Evolutionary conservation across 2,888 invertebrate species (phyloP), one percentile per base, ranked within the genome.

Genomic region (Hartigia nigra): DNA sequence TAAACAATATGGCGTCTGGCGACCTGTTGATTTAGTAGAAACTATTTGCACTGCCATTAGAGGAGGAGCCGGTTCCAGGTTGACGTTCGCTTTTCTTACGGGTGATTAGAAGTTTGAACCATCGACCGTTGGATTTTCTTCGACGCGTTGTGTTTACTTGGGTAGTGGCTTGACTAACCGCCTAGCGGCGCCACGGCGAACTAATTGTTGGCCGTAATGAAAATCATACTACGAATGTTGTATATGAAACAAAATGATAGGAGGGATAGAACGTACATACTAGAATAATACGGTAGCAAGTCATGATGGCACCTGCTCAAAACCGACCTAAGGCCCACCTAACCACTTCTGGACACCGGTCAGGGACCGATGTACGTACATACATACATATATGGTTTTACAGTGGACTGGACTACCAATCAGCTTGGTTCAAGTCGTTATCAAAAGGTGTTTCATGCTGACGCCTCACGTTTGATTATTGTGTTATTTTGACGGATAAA

Each of bases 31-130:
- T 86, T 85, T 84, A 85, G 84, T 88, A 87, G 89, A 88, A 89
- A 88, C 87, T 89, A 88, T 89, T 89, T 88, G 86, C 88, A 84
- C 80, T 87, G 87, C 86, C 87, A 86, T 88, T 88, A 89, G 87
- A 80, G 79, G 81, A 79, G 69, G 2, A 55, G 39, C 39, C 23
- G 39, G 39, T 55, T 55, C 23, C 23, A 55, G 23, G 39, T 55
- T 55, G 9, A 55, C 39, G 39, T 55, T 23, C 9, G 39, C 31
- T 74, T 39, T 69, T 69, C 69, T 34, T 75, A 74, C 31, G 31
- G 39, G 23, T 55, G 1, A 23, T 14, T 55, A 55, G 23, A 55
- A 55, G 39, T 4, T 55, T 5, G 23, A 55, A 23, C 39, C 39
- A 5, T 55, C 5, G 39, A 72, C 31, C 14, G 5, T 72, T 72